Evolutionary conservation across 37 sponge, comb jelly and placozoan species (phyloP).

Genomic region (Tethya wilhelma): DNA sequence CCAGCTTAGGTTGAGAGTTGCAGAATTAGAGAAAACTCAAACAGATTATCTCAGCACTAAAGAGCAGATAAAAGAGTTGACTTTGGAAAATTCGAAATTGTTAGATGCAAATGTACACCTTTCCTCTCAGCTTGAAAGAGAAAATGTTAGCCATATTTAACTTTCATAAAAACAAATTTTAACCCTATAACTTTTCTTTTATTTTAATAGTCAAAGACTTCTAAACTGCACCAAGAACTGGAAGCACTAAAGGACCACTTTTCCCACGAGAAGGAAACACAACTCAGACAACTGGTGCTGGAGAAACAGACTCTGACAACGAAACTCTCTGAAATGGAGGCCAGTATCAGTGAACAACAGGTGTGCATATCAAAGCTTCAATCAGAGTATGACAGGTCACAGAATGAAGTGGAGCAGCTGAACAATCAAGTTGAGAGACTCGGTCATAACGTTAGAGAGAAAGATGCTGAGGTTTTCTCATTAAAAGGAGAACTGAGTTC

Average conservation of each 20-base stretch:
- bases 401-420: conserved; percentile 30
- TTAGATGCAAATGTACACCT: neutral
- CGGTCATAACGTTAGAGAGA: conserved; percentile 6
- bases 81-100: neutral
- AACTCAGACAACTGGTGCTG: neutral
- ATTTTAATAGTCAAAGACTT: neutral
- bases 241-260: conserved; percentile 8
- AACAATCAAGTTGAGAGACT: conserved; percentile 8
- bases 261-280: conserved; percentile 15
- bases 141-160: neutral
- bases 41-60: neutral
- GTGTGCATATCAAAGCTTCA: conserved; percentile 16
- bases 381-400: neutral
- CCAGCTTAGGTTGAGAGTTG: neutral
- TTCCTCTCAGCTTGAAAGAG: neutral
- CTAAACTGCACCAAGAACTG: conserved; percentile 4
- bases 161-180: neutral
- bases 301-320: conserved; percentile 20
- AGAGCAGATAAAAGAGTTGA: neutral
- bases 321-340: conserved; percentile 9
- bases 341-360: conserved; percentile 23
- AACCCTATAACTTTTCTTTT: neutral
- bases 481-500: neutral
- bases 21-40: conserved; percentile 10
- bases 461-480: conserved; percentile 23